phyloP scores from a whole-genome alignment of 2,888 invertebrate species.

The Scrobipalpa atriplicella region DNA sequence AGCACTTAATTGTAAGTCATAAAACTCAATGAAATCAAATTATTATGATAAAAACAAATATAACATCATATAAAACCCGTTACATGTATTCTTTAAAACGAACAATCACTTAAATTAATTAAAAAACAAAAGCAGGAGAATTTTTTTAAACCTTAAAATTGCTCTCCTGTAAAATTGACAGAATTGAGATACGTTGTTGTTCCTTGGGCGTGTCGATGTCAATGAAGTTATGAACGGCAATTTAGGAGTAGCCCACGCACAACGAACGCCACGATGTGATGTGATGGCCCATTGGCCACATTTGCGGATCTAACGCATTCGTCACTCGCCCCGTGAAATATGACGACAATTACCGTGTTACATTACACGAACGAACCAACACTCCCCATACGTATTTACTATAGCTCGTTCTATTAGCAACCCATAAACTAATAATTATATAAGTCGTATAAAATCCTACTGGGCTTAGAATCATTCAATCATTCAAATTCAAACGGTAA shows the following conservation, averaged over 20 bases:
- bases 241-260: conserved; percentile 1
- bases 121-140: no score
- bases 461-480: neutral
- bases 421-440: conserved; percentile 10
- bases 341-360: conserved; percentile 19
- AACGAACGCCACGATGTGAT: neutral
- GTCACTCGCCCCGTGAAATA: conserved; percentile 29
- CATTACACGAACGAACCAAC: conserved; percentile 13
- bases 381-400: neutral
- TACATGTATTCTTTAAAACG: no score
- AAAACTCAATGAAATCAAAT: no score
- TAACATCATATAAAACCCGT: no score
- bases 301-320: conserved; percentile 31
- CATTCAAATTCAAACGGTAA: no score
- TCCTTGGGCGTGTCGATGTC: no score
- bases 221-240: neutral
- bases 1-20: no score
- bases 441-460: neutral
- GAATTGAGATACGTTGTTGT: no score
- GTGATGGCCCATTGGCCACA: conserved; percentile 33
- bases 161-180: no score
- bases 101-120: no score
- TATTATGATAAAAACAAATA: no score
- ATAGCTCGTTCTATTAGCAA: conserved; percentile 20
- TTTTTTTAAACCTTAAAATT: no score